Percentiles rank a stretch among this genome's conserved stretches.
These are phyloP conservation scores for Dione juno DNA, from an alignment of 2,888 invertebrate genomes.

Conservation along the genomic window DNA sequence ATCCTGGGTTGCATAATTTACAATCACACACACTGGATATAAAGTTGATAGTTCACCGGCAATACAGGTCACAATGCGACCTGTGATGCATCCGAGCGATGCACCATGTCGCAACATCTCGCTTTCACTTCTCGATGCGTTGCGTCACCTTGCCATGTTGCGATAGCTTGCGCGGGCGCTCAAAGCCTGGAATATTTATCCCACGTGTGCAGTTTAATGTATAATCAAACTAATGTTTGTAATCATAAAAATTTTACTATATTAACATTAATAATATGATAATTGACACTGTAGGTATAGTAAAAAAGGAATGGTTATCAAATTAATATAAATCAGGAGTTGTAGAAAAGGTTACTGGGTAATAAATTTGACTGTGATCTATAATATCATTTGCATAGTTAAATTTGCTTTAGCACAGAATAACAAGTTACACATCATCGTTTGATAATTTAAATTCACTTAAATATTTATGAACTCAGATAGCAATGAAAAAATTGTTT, in stretches of 20 bases:
- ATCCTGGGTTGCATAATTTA: slow-evolving; percentile 22
- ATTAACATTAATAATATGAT: neutral
- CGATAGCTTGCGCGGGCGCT: slow-evolving; percentile 50
- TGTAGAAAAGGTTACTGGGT: neutral
- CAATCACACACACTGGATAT: slow-evolving; percentile 29
- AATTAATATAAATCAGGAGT: neutral
- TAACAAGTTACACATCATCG: neutral
- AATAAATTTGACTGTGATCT: slow-evolving; percentile 1
- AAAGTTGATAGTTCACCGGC: slow-evolving; percentile 45
- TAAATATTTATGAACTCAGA: neutral
- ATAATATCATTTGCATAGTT: neutral
- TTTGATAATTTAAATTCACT: neutral
- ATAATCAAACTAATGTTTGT: slow-evolving; percentile 9
- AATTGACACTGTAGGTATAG: slow-evolving; percentile 1
- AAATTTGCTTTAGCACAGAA: neutral
- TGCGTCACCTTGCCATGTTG: slow-evolving; percentile 59
- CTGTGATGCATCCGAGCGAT: slow-evolving; percentile 73
- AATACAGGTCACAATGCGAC: slow-evolving; percentile 53
- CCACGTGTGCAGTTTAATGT: slow-evolving; percentile 42
- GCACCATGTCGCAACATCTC: slow-evolving; percentile 74
- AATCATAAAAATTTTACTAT: slow-evolving; percentile 5
- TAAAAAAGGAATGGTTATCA: neutral
- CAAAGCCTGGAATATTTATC: slow-evolving; percentile 41
- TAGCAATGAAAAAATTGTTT: neutral
- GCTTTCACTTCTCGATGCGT: slow-evolving; percentile 73